Percentiles rank a stretch among this genome's conserved stretches.
phyloP scores from a whole-genome alignment of 2,888 invertebrate genomes.

The Willowsia nigromaculata region DNA sequence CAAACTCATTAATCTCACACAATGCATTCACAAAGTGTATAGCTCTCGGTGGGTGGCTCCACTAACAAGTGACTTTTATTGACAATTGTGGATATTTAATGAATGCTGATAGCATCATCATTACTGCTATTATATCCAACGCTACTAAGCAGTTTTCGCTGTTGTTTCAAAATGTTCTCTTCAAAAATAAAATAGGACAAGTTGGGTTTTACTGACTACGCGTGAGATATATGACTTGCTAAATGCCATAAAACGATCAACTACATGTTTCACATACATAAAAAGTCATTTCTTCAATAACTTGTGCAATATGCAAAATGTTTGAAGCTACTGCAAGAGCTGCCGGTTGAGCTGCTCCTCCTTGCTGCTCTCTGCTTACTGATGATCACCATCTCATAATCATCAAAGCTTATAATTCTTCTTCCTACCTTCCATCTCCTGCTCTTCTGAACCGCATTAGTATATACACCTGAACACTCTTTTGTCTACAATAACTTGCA shows the following conservation, averaged over 20 bases:
- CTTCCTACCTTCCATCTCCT: not conserved
- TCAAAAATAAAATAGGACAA: not conserved
- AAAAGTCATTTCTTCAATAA: conserved; percentile 8
- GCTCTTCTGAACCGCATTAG: not conserved
- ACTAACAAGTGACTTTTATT: conserved; percentile 60
- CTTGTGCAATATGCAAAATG: conserved; percentile 14
- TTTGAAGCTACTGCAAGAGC: not conserved
- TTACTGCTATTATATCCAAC: not conserved
- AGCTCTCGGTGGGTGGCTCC: conserved; percentile 55
- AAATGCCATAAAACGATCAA: conserved; percentile 37
- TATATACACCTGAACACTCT: conserved; percentile 17
- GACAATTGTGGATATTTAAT: conserved; percentile 61
- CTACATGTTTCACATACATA: conserved; percentile 3
- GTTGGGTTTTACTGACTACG: not conserved
- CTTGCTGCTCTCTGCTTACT: not conserved
- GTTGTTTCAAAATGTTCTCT: not conserved
- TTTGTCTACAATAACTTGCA: not conserved
- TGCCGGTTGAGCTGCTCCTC: too few relatives aligned
- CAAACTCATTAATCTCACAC: conserved; percentile 25
- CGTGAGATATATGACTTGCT: conserved; percentile 38
- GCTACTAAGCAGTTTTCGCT: not conserved
- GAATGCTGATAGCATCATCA: conserved; percentile 20
- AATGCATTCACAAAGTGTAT: not conserved
- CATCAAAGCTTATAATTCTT: not conserved
- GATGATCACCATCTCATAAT: not conserved